Evolutionary conservation across 2,888 invertebrate species (phyloP).

Genomic region (Sturmia bella): DNA sequence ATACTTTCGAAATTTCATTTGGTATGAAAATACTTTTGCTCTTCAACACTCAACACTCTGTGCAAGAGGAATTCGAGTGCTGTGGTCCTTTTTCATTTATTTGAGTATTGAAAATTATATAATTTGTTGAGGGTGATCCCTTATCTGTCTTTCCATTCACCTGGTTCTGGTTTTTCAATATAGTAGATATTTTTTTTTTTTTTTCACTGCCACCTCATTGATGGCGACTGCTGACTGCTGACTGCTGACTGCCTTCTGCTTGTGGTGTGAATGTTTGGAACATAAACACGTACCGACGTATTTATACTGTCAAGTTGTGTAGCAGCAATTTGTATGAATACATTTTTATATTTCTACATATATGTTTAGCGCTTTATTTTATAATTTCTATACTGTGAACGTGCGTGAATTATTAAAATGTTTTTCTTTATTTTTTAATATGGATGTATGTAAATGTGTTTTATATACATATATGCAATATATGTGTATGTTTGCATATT

Average conservation of each 20-base stretch:
- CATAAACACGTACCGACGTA: too few relatives aligned
- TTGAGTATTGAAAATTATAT: constrained; percentile 11
- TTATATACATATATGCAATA: neutral
- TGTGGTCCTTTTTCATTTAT: neutral
- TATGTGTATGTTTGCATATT: too few relatives aligned
- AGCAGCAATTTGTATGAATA: too few relatives aligned
- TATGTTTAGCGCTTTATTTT: constrained; percentile 57
- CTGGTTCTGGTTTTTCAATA: neutral
- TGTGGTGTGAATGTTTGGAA: too few relatives aligned
- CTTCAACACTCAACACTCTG: constrained; percentile 13
- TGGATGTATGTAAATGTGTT: constrained; percentile 1
- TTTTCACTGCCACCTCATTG: neutral
- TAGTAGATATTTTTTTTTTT: constrained; percentile 10
- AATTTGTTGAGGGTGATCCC: neutral
- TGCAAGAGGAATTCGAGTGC: neutral
- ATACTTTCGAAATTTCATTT: constrained; percentile 55
- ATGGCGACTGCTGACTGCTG: neutral
- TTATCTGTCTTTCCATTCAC: neutral
- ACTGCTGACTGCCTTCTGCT: neutral
- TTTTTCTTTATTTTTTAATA: constrained; percentile 27
- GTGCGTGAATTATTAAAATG: constrained; percentile 60
- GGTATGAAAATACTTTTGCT: constrained; percentile 19
- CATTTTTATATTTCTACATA: constrained; percentile 34
- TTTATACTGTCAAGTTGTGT: too few relatives aligned
- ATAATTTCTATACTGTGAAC: constrained; percentile 51